These are phyloP conservation scores for Zoanthus sociatus DNA, from an alignment of 92 coral and sea anemone genomes.

Conservation along the genomic window DNA sequence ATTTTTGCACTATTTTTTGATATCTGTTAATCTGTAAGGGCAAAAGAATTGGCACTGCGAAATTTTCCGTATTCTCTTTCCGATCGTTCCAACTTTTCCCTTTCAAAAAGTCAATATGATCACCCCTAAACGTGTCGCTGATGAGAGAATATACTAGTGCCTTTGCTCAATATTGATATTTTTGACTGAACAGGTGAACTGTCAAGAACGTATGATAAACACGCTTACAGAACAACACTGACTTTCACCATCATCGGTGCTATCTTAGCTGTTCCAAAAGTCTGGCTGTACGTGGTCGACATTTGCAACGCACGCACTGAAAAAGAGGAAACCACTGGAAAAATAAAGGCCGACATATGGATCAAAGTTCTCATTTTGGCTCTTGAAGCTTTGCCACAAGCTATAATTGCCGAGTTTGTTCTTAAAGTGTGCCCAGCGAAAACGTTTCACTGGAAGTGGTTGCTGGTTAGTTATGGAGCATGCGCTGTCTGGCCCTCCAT, in stretches of 20 bases:
- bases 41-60: no score
- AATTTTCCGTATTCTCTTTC: no score
- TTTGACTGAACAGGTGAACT: not conserved
- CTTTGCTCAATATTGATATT: no score
- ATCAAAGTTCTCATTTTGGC: not conserved
- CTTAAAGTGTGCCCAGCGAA: not conserved
- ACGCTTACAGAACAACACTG: not conserved
- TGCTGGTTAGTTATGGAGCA: not conserved
- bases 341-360: not conserved
- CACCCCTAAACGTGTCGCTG: no score
- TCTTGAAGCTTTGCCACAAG: slow-evolving; percentile 14
- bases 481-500: not conserved
- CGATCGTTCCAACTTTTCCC: no score
- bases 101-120: no score
- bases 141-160: no score
- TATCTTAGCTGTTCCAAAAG: not conserved
- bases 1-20: no score
- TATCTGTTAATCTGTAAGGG: no score
- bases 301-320: not conserved
- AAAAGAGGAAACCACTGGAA: not conserved
- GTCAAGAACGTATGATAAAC: not conserved
- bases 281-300: not conserved
- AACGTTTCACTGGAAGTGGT: not conserved
- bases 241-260: slow-evolving; percentile 16
- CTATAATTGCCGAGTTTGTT: not conserved